Base-by-base conservation (phyloP, 2,113 vertebrate species). In the Gavialis gangeticus region DNA sequence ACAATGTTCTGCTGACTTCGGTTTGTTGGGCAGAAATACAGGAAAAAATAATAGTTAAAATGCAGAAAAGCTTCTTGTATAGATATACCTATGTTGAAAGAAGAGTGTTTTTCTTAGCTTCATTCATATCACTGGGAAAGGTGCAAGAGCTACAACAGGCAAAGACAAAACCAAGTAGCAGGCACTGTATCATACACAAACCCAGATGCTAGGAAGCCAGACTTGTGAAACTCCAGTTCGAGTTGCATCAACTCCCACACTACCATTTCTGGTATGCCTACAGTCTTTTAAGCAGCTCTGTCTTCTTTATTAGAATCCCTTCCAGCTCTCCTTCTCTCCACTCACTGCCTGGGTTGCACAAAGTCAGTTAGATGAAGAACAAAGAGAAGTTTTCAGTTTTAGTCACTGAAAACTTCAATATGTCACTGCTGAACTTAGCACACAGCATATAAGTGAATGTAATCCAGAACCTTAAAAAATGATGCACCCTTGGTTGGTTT, bases 231-330 rank as follows among this genome's bases (percentile, higher is more conserved):
- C 60, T 21, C 66, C 21, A 16, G 12, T 10, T 63, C 27, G 1
- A 0, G 2, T 18, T 81, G 15, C 58, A 85, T 83, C 22, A 0
- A 0, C 5, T 19, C 10, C 34, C 73, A 28, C 0, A 1, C 1
- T 0, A 0, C 2, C 2, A 1, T 25, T 89, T 59, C 30, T 34
- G 30, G 54, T 14, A 30, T 55, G 66, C 1, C 0, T 0, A 0
- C 13, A 2, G 25, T 3, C 34, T n/a, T 15, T 30, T 69, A 76
- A 62, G 79, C n/a, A 90, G 79, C 56, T 67, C 59, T 34, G 30
- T 37, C 18, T 30, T 30, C 19, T 22, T 71, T n/a, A 6, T 37
- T 34, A 67, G 64, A 66, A 66, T 66, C 8, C n/a, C 17, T 67
- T 67, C 64, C 71, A 9, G n/a, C 16, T 17, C 67, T 25, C 16